Evolutionary conservation across 2,797 vertebrate species (phyloP).

Genomic region (Odontamblyopus rebecca): DNA sequence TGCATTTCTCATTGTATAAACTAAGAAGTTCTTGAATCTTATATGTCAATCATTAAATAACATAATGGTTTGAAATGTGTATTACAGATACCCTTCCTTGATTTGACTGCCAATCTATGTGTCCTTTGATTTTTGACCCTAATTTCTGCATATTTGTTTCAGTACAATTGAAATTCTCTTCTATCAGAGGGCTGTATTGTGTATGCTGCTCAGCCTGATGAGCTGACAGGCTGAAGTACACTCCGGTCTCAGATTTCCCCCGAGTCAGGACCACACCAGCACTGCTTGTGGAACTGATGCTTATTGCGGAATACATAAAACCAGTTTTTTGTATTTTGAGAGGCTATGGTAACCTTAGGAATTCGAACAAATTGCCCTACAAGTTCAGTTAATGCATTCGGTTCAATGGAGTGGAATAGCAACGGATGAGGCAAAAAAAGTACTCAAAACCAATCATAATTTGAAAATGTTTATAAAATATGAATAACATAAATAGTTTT

Average conservation of each 20-base stretch:
- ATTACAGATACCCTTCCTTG: no score
- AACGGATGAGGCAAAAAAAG: not conserved
- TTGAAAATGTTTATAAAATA: not conserved
- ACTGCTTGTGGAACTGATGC: conserved; percentile 24
- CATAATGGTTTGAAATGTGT: no score
- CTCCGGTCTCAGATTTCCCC: conserved; percentile 48
- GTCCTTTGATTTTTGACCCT: not conserved
- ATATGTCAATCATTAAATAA: no score
- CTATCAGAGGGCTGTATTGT: conserved; percentile 27
- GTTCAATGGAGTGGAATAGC: conserved; percentile 19
- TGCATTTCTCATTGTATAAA: no score
- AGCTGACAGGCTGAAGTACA: conserved; percentile 36
- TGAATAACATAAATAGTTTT: not conserved
- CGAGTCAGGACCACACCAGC: conserved; percentile 45
- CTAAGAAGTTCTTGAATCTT: no score
- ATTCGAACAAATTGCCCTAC: conserved; percentile 17
- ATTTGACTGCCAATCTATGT: no score
- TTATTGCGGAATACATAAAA: conserved; percentile 46
- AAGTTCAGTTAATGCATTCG: conserved; percentile 19
- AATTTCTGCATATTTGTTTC: not conserved
- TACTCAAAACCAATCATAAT: not conserved
- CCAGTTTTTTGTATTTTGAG: conserved; percentile 29
- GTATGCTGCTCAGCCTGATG: conserved; percentile 37
- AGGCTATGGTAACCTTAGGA: conserved; percentile 39
- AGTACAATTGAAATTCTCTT: not conserved